These are phyloP conservation scores for Thalassoma bifasciatum DNA, from an alignment of 2,113 vertebrate species.

Conservation along the genomic window DNA sequence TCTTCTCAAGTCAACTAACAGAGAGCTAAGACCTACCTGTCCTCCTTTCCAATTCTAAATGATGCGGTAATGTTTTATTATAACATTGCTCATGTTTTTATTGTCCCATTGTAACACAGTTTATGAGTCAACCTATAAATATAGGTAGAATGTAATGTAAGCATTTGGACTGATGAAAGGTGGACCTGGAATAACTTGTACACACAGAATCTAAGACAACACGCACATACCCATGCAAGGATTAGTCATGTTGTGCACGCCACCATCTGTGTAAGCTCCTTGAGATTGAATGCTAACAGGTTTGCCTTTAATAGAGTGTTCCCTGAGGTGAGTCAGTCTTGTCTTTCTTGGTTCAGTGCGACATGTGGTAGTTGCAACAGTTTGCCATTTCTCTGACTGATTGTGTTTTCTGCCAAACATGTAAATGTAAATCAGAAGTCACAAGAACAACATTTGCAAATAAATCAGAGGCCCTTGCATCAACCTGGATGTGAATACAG, in stretches of 20 bases:
- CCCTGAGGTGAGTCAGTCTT: slow-evolving; percentile 16
- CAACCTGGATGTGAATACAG: not conserved
- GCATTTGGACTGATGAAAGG: slow-evolving; percentile 29
- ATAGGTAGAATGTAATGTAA: slow-evolving; percentile 31
- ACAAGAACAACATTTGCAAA: slow-evolving; percentile 32
- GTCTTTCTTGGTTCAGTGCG: slow-evolving; percentile 21
- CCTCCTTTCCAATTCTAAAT: slow-evolving; percentile 32
- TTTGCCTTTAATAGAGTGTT: slow-evolving; percentile 35
- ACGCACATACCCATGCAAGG: slow-evolving; percentile 23
- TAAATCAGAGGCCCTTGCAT: slow-evolving; percentile 27
- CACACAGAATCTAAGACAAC: slow-evolving; percentile 42
- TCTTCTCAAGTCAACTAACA: slow-evolving; percentile 27
- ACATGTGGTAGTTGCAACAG: slow-evolving; percentile 20
- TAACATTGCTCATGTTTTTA: slow-evolving; percentile 33
- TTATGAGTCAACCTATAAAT: slow-evolving; percentile 42
- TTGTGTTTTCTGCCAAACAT: not conserved
- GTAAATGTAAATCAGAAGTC: slow-evolving; percentile 10
- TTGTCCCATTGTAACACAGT: slow-evolving; percentile 21
- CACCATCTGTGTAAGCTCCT: slow-evolving; percentile 55
- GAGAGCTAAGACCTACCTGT: slow-evolving; percentile 11
- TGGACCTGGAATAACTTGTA: slow-evolving; percentile 37
- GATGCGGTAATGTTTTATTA: slow-evolving; percentile 48
- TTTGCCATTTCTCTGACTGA: slow-evolving; percentile 28
- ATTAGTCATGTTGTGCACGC: slow-evolving; percentile 47
- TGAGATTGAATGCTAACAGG: slow-evolving; percentile 52